Evolutionary conservation across 2,888 invertebrate species (phyloP).

Genomic region (Pheosia gnoma): DNA sequence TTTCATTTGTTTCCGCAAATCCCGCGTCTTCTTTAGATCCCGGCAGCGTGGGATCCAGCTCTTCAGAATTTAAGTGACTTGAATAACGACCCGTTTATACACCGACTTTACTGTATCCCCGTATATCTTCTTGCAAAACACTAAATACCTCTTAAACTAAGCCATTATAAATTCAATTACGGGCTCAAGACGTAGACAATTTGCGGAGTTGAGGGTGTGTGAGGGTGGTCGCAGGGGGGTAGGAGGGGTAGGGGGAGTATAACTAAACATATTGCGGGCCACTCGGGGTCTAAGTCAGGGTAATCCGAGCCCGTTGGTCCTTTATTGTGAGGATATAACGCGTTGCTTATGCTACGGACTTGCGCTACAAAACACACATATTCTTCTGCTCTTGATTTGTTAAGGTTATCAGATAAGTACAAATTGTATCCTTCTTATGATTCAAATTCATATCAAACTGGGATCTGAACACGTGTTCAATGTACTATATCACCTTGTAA

Average conservation of each 20-base stretch:
- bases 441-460: too few species aligned
- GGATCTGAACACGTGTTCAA: too few species aligned
- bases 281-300: conserved; percentile 59
- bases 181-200: conserved; percentile 73
- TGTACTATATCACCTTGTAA: too few species aligned
- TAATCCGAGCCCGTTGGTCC: conserved; percentile 64
- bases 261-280: conserved; percentile 73
- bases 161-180: conserved; percentile 82
- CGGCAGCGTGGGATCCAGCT: not conserved
- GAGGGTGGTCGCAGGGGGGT: conserved; percentile 21
- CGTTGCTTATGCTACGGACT: conserved; percentile 41
- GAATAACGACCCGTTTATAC: conserved; percentile 32
- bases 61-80: conserved; percentile 16
- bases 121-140: conserved; percentile 52
- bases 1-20: conserved; percentile 1
- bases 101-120: conserved; percentile 24
- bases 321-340: conserved; percentile 57
- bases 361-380: conserved; percentile 5
- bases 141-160: conserved; percentile 77
- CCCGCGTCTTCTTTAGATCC: not conserved
- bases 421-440: too few species aligned
- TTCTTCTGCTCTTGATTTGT: not conserved
- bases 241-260: conserved; percentile 26
- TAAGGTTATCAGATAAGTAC: too few species aligned
- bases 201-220: conserved; percentile 54